Percentiles rank a stretch among this genome's conserved stretches.
These are phyloP conservation scores for Rhamnusium bicolor DNA, from an alignment of 2,888 invertebrate genomes.

Conservation along the genomic window DNA sequence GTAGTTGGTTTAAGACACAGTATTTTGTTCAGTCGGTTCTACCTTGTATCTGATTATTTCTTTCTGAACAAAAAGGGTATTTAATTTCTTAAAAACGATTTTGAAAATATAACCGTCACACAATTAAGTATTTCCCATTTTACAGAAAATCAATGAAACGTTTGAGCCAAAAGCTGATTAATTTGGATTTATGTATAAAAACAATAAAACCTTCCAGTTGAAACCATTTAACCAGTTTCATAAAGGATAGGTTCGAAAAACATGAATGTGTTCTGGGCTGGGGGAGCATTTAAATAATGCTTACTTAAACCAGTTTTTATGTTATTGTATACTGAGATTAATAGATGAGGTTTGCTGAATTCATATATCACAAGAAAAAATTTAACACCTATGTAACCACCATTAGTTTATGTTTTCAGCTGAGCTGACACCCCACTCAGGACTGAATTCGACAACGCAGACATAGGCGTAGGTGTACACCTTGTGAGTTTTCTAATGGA, in stretches of 20 bases:
- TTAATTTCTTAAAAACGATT: no score
- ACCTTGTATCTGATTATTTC: no score
- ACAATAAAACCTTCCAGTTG: not conserved
- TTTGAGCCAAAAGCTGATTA: no score
- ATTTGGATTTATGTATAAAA: not conserved
- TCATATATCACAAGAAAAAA: not conserved
- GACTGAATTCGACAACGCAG: not conserved
- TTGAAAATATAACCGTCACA: no score
- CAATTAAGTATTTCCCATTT: no score
- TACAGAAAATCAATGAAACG: no score
- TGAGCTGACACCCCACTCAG: not conserved
- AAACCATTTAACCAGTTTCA: not conserved
- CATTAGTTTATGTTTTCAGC: not conserved
- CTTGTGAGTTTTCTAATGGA: not conserved
- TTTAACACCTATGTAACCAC: not conserved
- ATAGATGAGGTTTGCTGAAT: conserved; percentile 6
- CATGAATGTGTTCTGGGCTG: not conserved
- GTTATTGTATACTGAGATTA: not conserved
- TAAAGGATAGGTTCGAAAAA: not conserved
- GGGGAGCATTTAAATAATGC: not conserved
- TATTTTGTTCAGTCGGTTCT: no score
- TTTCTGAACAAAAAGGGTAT: no score
- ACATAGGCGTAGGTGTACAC: not conserved
- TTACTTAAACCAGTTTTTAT: not conserved
- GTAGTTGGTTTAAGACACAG: no score